Conservation (phyloP, 1,140 invertebrate species). For the Eupristina koningsbergeri region DNA sequence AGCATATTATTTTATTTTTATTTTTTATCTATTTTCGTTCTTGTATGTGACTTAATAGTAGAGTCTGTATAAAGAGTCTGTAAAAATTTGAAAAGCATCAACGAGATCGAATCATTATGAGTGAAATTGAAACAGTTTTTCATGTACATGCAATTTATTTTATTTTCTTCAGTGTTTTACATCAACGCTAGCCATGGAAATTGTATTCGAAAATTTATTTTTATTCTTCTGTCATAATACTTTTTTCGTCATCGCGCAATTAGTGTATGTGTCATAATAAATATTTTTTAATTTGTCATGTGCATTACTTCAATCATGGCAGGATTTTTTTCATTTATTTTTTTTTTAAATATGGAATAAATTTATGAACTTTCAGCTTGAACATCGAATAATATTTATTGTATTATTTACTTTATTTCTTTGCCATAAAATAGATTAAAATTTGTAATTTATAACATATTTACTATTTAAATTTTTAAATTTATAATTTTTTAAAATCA, state of each 20-base stretch:
- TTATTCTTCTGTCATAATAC: conserved; percentile 1
- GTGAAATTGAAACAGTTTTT: conserved; percentile 23
- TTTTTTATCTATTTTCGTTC: conserved; percentile 33
- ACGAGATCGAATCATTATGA: conserved; percentile 33
- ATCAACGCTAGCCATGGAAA: neutral
- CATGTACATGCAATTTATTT: neutral
- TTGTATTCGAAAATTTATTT: neutral
- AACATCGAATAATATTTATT: conserved; percentile 38
- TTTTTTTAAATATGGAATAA: conserved; percentile 42
- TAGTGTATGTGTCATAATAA: conserved; percentile 24
- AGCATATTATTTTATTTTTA: conserved; percentile 43
- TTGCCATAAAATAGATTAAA: conserved; percentile 49
- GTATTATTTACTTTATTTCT: conserved; percentile 21
- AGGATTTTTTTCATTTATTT: conserved; percentile 40
- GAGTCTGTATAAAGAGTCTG: conserved; percentile 36
- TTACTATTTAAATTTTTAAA: conserved; percentile 41
- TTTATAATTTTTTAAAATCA: conserved; percentile 41
- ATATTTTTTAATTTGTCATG: conserved; percentile 27
- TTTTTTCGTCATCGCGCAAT: neutral
- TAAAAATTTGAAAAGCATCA: conserved; percentile 48
- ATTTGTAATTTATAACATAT: conserved; percentile 48
- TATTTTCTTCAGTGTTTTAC: neutral
- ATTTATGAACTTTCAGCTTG: conserved; percentile 40
- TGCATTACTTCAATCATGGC: conserved; percentile 34
- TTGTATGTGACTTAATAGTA: conserved; percentile 24